These are phyloP conservation scores for Metellina segmentata DNA, from an alignment of 2,888 invertebrate species.

Conservation along the genomic window DNA sequence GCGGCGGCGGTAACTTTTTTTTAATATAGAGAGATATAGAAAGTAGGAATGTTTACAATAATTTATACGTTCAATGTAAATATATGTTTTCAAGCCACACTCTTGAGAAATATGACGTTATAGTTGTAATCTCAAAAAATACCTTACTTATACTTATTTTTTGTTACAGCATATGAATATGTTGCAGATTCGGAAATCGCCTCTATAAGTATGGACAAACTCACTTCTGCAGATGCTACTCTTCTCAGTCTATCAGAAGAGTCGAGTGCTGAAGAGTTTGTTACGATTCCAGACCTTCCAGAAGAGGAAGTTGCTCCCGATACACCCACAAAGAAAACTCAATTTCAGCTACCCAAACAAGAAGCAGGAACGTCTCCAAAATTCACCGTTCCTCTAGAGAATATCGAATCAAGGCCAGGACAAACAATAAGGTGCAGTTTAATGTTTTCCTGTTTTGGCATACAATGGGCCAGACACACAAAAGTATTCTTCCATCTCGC, in stretches of 20 bases:
- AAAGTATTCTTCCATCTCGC: too few species aligned
- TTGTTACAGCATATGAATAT: constrained; percentile 92
- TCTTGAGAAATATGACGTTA: neutral
- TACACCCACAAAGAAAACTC: constrained; percentile 74
- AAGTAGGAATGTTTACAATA: too few species aligned
- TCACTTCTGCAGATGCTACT: constrained; percentile 74
- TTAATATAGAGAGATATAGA: too few species aligned
- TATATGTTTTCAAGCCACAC: neutral
- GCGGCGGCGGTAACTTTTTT: too few species aligned
- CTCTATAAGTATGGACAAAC: constrained; percentile 80
- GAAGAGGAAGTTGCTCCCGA: constrained; percentile 78
- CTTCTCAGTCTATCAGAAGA: constrained; percentile 78
- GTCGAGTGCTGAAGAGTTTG: constrained; percentile 74
- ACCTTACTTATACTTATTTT: neutral
- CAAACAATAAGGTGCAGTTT: constrained; percentile 64
- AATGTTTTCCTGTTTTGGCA: too few species aligned
- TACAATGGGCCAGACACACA: too few species aligned
- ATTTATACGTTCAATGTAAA: too few species aligned
- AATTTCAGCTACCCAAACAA: constrained; percentile 37
- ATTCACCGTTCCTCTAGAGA: constrained; percentile 45
- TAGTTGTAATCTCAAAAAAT: neutral
- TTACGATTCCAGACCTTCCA: constrained; percentile 72
- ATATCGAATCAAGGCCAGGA: constrained; percentile 58
- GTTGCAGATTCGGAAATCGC: constrained; percentile 92
- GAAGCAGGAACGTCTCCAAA: constrained; percentile 70